Base-by-base conservation (phyloP, 2,797 vertebrate genomes). In the Fringilla coelebs region DNA sequence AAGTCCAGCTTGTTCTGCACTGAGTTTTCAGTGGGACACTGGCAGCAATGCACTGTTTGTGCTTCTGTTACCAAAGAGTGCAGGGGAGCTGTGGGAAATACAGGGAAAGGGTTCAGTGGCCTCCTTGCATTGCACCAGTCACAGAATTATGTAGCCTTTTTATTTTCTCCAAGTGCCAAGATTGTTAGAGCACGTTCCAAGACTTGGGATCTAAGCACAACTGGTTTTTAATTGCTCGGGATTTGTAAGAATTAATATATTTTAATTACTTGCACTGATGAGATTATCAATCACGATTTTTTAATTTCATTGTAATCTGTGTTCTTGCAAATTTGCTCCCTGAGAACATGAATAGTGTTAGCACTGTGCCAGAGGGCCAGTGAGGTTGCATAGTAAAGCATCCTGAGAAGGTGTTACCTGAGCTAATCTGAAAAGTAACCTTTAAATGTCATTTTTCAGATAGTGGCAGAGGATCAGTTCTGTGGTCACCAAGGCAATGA, bases 401-500 rank as follows among this genome's bases (percentile, higher is more conserved):
- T 52, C 48, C 3, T 45, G 15, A 80, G 60, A 66, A 82, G 46
- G 10, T 58, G 7, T 17, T 60, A 17, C 0, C 41, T 87, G 81
- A 61, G 10, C 9, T 55, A 57, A 51, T 34, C 22, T 11, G 31
- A 51, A 34, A 57, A 62, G 43, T 92, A 85, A 93, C 79, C 61
- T 89, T 78, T 40, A 38, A 65, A 49, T 72, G 48, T 88, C 2
- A 54, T 49, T 88, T 94, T 97, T 81, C 97, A 99, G 99, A 99
- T 99, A 95, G 99, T 99, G 77, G 99, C 99, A 66, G 99, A 99
- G 98, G 99, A 99, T 98, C 99, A 99, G 98, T 99, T 99, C 97
- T 99, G 99, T 94, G 99, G 99, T 88, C 99, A 99, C 96, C 99
- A 99, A 98, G 99, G 99, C 96, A 99, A 99, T 34, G 99, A 99